A percentile compares a stretch with the other conserved stretches of the same genome.
phyloP scores from a whole-genome alignment of 2,113 vertebrate genomes.

The Puffinus mauretanicus region DNA sequence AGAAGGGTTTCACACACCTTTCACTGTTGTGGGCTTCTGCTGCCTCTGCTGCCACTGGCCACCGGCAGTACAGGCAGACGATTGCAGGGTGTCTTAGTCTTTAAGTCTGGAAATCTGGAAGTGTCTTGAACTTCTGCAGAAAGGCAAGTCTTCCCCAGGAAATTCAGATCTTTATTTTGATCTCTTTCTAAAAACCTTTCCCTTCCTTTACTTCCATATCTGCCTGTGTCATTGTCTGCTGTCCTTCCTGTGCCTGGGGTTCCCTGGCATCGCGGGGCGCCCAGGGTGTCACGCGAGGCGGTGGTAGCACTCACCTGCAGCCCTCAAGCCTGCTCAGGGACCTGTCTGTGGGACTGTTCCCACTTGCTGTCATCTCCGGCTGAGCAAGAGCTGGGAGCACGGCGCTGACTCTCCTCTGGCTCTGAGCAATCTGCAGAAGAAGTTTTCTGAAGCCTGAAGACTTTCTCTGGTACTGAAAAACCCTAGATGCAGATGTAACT shows the following conservation, averaged over 20 bases:
- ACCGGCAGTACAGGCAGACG: background rate
- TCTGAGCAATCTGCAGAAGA: background rate
- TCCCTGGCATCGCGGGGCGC: fast-evolving
- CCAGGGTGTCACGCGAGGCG: fast-evolving
- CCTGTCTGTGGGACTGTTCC: background rate
- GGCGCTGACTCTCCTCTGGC: background rate
- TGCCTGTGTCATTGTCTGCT: background rate
- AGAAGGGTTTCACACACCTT: background rate
- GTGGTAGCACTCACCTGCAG: background rate
- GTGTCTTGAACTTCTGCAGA: background rate
- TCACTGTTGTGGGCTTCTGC: background rate
- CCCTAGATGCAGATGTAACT: background rate
- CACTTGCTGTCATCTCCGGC: background rate
- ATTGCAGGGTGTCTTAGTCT: background rate
- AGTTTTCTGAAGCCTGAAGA: background rate
- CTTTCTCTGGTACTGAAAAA: background rate
- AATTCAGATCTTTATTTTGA: background rate
- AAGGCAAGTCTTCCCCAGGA: background rate
- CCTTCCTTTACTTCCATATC: background rate
- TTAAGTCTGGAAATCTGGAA: background rate
- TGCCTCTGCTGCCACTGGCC: background rate
- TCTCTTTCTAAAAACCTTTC: background rate
- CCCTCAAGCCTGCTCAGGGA: background rate
- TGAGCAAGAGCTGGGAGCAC: background rate
- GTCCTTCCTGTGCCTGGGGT: background rate